Evolutionary conservation across 2,888 invertebrate species (phyloP), one percentile per base, ranked within the genome.

Genomic region (Melanargia galathea): DNA sequence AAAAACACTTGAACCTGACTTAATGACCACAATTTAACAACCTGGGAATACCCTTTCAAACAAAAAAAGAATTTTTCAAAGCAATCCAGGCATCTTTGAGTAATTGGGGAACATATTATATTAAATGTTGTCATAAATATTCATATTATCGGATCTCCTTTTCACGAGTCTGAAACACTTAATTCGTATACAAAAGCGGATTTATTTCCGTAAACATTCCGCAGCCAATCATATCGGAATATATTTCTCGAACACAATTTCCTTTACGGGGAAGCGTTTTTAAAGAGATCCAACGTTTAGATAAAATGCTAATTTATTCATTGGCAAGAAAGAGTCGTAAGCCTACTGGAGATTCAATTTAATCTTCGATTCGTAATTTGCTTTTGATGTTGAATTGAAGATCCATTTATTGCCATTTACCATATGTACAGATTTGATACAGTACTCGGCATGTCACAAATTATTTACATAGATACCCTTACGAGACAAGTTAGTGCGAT

Each of bases 291-390:
- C 81, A 70, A 77, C 81, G 80, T 86, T 87, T 80, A 85, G 87
- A 89, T 88, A 86, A 83, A 86, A 87, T 84, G 86, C 83, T 85
- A 89, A 88, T 88, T 89, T 89, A 89, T 89, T 89, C 89, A 88
- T 89, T 88, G 89, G 82, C 79, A 80, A 79, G 75, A 79, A 83
- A 82, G 79, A 81, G 79, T 79, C 77, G 80, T 83, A 82, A 84
- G 82, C 83, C 79, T 78, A 77, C 75, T 77, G 75, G 74, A 79
- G 78, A 81, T 80, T 82, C 81, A 86, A 87, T 87, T 87, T 86
- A 81, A 85, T 86, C 80, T 81, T 75, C 75, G 77, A 71, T 74
- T 75, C 67, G 79, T 82, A 83, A 84, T 83, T 83, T 84, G 83
- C 82, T 82, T 84, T 83, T 84, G 77, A 83, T 83, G 78, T 77